Base-by-base conservation (phyloP, 2,113 vertebrate genomes). In the Xenopus laevis region DNA sequence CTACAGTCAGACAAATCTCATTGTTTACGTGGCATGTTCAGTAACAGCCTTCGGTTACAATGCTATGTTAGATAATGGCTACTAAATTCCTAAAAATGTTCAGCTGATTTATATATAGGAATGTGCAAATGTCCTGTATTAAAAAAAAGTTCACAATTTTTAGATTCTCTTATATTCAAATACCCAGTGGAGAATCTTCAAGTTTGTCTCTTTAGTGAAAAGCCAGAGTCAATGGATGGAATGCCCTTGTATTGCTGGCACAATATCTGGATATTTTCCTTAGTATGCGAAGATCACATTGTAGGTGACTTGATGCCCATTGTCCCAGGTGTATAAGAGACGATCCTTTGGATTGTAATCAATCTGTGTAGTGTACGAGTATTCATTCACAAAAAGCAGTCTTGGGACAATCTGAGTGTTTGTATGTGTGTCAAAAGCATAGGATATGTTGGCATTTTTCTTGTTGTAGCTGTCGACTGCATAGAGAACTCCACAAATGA, bases 301-400 rank as follows among this genome's bases (percentile, higher is more conserved):
- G 82, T 99, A 99, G 23, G 94, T 98, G 83, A 99, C 95, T 81
- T 99, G 97, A 79, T 98, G 95, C 77, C 97, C 97, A 20, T 96
- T 97, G 92, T 98, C 96, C 97, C 97, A 99, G 5, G 94, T 94
- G 0, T 98, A 98, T 65, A 99, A 84, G 76, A 95, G 85, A 55
- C 94, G 90, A 78, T 98, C 97, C 83, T 93, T 96, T 73, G 97
- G 97, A 81, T 99, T 98, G 84, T 99, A 99, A 90, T 97, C 95
- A 78, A 98, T 91, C 87, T 99, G 97, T 0, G 97, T 98, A 71
- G 93, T 97, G 78, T 96, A 94, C 58, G 94, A 92, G 0, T 95
- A 97, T 80, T 94, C 94, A 0, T 97, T 99, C 83, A 90, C 94
- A 58, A 99, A 98, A 27, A 97, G 95, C 84, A 98, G 89, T 71